These are phyloP conservation scores for Paralvinella palmiformis DNA, from an alignment of 1,140 invertebrate genomes.

Conservation along the genomic window DNA sequence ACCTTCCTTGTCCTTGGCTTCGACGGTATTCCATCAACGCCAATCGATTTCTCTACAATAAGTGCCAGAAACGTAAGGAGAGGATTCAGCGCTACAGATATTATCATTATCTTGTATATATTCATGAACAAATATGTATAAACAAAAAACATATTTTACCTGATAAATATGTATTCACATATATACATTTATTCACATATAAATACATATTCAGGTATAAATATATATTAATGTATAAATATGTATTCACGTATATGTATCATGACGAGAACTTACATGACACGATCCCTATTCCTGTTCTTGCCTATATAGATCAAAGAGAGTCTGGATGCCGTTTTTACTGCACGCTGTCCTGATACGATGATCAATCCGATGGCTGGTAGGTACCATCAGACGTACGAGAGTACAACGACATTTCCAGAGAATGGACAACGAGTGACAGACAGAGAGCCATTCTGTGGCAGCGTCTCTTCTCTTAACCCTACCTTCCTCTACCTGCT, in stretches of 20 bases:
- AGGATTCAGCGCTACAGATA: too few relatives aligned
- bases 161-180: neutral
- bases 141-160: neutral
- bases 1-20: slow-evolving; percentile 19
- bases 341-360: slow-evolving; percentile 14
- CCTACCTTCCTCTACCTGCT: slow-evolving; percentile 23
- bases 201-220: neutral
- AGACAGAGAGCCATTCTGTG: slow-evolving; percentile 32
- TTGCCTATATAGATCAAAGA: slow-evolving; percentile 18
- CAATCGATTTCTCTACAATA: slow-evolving; percentile 14
- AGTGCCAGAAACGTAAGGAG: slow-evolving; percentile 21
- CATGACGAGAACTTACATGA: too few relatives aligned
- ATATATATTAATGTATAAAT: neutral
- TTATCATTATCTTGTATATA: too few relatives aligned
- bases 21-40: slow-evolving; percentile 22
- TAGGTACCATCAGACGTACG: slow-evolving; percentile 1
- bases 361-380: slow-evolving; percentile 8
- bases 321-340: slow-evolving; percentile 13
- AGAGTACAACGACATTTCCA: neutral
- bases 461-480: slow-evolving; percentile 25
- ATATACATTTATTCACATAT: neutral
- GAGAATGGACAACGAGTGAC: slow-evolving; percentile 10
- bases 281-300: too few relatives aligned
- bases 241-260: too few relatives aligned
- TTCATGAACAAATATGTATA: neutral